Evolutionary conservation across 2,888 invertebrate genomes (phyloP), one percentile per base, ranked within the genome.

Genomic region (Acrocyrtus sp.): DNA sequence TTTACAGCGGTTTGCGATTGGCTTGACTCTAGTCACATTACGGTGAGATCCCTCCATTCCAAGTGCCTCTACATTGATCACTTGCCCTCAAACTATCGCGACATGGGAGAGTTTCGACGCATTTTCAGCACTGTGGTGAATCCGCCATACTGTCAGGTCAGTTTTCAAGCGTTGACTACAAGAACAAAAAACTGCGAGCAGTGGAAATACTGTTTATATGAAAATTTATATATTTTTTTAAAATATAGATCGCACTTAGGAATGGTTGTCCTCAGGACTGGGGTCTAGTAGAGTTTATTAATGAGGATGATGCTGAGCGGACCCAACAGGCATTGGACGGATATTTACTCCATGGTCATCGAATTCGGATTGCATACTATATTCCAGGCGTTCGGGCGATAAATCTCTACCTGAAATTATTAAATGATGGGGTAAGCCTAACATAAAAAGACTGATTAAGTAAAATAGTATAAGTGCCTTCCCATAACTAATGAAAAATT

Each of bases 131-230:
- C 82, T 29, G 82, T 85, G 27, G 84, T 85, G 41, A 86, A 85
- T 73, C 87, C 87, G 47, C 85, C 86, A 3, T 87, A 87, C 79
- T 87, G 87, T 79, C 87, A 87, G 84, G 87, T 87, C 80, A 79
- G 76, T 45, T 19, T 6, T 10, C 19, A 12, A 22, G 21, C 21
- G 5, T 26, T 27, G 8, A 12, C 10, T 15, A 21, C 5, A 53
- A 53, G 8, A 53, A 51, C 22, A n/a, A n/a, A n/a, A n/a, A 39
- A 12, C 47, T 21, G 17, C 15, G 17, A 4, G 47, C 19, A n/a
- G 19, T n/a, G n/a, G n/a, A 4, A n/a, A n/a, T n/a, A n/a, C n/a
- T 17, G 21, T 47, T 47, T n/a, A n/a, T 6, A 6, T 24, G 29
- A 24, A 27, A 53, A 51, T 51, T 15, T 26, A 22, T 15, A 51